These are phyloP conservation scores for Drosophila kambysellisi DNA, from an alignment of 2,888 invertebrate species.

Conservation along the genomic window DNA sequence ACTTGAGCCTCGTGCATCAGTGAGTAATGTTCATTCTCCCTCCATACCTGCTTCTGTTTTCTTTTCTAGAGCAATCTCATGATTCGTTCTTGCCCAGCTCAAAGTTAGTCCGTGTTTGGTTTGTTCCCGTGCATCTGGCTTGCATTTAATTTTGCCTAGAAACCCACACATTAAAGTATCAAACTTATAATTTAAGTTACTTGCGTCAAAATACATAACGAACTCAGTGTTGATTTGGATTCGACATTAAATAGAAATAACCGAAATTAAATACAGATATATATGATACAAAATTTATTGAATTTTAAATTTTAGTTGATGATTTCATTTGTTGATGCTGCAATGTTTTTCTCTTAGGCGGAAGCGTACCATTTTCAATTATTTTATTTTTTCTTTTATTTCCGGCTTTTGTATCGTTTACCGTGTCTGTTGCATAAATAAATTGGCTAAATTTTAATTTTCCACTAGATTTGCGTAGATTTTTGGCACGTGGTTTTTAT, in stretches of 20 bases:
- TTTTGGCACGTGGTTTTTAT: conserved; percentile 13
- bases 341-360: neutral
- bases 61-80: neutral
- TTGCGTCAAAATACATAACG: neutral
- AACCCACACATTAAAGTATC: neutral
- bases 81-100: neutral
- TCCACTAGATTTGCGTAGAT: conserved; percentile 51
- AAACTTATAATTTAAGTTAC: conserved; percentile 1
- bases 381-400: neutral
- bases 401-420: neutral
- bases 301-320: neutral
- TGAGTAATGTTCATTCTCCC: neutral
- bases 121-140: neutral
- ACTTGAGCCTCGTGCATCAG: conserved; percentile 10
- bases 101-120: neutral
- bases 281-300: neutral
- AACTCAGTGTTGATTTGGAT: neutral
- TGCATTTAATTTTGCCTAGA: neutral
- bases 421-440: conserved; percentile 25
- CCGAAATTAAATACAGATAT: neutral
- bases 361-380: neutral
- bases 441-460: conserved; percentile 52
- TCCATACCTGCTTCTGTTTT: neutral
- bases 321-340: neutral
- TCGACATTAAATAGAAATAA: neutral